A percentile compares a stretch with the other conserved stretches of the same genome.
Evolutionary conservation across 2,113 vertebrate species (phyloP).

Genomic region (Cyrtonyx montezumae): DNA sequence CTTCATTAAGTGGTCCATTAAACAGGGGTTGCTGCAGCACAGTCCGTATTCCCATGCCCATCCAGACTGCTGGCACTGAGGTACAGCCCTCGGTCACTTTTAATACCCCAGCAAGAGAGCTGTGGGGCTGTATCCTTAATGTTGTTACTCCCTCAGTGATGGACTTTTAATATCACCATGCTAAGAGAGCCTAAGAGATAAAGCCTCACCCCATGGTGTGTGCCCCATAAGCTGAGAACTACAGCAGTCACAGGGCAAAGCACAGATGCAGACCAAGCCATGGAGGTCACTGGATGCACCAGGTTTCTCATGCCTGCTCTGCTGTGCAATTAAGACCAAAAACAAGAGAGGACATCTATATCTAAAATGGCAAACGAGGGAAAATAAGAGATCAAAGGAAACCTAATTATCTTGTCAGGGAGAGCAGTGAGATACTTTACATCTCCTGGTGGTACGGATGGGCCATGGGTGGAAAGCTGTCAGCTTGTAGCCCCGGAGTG

Average conservation of each 20-base stretch:
- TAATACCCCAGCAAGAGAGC: neutral
- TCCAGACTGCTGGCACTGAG: neutral
- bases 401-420: constrained; percentile 33
- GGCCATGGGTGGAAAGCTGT: neutral
- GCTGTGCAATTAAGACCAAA: neutral
- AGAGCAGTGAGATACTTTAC: neutral
- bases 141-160: neutral
- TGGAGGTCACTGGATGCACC: neutral
- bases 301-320: neutral
- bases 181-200: neutral
- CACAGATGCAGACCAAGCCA: neutral
- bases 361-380: neutral
- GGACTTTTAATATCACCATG: neutral
- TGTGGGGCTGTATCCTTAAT: neutral
- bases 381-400: constrained; percentile 3
- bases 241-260: neutral
- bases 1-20: neutral
- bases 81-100: neutral
- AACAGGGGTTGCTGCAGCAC: neutral
- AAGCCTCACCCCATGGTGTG: neutral
- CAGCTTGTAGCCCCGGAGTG: neutral
- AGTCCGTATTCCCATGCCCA: neutral
- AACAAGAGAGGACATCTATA: neutral
- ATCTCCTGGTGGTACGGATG: neutral
- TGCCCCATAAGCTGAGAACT: neutral